phyloP scores from a whole-genome alignment of 2,888 invertebrate species.

The Eupithecia subumbrata region DNA sequence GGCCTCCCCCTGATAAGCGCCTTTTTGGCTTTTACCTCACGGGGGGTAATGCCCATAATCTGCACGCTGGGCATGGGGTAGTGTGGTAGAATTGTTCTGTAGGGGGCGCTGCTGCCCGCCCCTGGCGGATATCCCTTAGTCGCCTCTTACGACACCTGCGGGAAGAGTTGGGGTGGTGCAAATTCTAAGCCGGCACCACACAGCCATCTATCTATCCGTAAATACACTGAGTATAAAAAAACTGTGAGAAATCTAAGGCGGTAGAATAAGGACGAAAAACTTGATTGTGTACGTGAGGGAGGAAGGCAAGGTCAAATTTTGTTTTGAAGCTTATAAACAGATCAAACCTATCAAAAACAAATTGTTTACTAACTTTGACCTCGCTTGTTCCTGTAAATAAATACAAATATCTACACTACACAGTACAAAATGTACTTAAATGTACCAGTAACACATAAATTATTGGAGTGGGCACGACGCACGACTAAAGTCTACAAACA shows the following conservation, averaged over 20 bases:
- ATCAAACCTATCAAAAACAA: neutral
- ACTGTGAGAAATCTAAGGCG: neutral
- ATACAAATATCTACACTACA: neutral
- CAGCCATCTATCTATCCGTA: neutral
- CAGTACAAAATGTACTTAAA: slow-evolving; percentile 7
- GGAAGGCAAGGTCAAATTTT: neutral
- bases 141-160: too few relatives aligned
- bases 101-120: too few relatives aligned
- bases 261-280: neutral
- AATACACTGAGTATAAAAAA: neutral
- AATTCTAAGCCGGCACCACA: too few relatives aligned
- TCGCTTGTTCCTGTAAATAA: slow-evolving; percentile 8
- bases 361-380: slow-evolving; percentile 31
- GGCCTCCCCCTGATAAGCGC: too few relatives aligned
- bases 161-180: too few relatives aligned
- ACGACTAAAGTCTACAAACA: slow-evolving; percentile 16
- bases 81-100: too few relatives aligned
- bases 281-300: neutral
- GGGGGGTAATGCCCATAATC: too few relatives aligned
- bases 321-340: neutral
- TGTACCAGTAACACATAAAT: slow-evolving; percentile 31
- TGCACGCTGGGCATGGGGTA: too few relatives aligned
- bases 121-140: too few relatives aligned
- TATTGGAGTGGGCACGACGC: slow-evolving; percentile 25
- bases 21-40: too few relatives aligned